Evolutionary conservation across 2,888 invertebrate genomes (phyloP).

Genomic region (Antheraea assamensis): DNA sequence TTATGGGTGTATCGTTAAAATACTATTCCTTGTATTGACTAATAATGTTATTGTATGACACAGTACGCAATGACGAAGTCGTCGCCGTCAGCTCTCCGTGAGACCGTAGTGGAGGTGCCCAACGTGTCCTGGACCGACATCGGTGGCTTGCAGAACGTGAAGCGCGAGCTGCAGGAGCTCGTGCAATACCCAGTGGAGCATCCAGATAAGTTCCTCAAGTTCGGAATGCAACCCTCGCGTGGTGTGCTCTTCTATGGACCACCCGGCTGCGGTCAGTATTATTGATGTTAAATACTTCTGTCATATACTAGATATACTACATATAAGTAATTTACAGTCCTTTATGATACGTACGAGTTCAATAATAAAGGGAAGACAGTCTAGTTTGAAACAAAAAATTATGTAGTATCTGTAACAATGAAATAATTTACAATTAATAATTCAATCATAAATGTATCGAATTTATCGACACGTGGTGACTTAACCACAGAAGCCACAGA

Average conservation of each 20-base stretch:
- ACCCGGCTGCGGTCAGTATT: slow-evolving; percentile 92
- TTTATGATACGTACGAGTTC: no score
- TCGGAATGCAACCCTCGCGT: slow-evolving; percentile 99
- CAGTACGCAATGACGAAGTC: slow-evolving; percentile 99
- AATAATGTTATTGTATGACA: neutral
- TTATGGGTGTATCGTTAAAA: neutral
- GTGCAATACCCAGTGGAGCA: slow-evolving; percentile 99
- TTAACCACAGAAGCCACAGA: no score
- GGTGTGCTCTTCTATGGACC: slow-evolving; percentile 99
- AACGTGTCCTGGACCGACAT: slow-evolving; percentile 99
- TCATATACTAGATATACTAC: no score
- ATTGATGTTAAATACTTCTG: neutral
- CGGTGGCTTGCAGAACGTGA: slow-evolving; percentile 98
- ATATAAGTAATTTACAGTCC: no score
- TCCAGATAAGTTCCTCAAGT: slow-evolving; percentile 99
- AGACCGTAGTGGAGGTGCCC: slow-evolving; percentile 99
- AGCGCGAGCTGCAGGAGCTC: slow-evolving; percentile 98
- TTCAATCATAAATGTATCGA: no score
- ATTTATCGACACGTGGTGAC: no score
- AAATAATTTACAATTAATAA: no score
- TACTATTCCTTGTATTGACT: neutral
- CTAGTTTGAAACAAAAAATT: no score
- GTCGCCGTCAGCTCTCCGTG: slow-evolving; percentile 98
- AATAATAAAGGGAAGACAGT: no score
- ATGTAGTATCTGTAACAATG: no score